Evolutionary conservation across 2,797 vertebrate species (phyloP).

Genomic region (Rhinoraja longicauda): DNA sequence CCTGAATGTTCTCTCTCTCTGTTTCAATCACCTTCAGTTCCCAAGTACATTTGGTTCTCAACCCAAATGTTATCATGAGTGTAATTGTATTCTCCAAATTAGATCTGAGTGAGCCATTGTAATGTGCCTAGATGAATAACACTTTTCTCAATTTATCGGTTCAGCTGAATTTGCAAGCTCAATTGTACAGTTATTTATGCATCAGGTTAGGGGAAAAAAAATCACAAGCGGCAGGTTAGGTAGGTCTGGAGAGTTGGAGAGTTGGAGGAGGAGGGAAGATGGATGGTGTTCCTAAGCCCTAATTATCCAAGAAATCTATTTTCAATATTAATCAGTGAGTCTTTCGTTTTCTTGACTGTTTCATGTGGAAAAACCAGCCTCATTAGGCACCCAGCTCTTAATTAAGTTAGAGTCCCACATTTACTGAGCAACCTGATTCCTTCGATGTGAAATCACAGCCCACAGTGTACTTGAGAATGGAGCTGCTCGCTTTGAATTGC

Average conservation of each 20-base stretch:
- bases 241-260: not conserved
- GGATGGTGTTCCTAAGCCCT: not conserved
- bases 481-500: not conserved
- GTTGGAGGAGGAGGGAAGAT: too few species aligned
- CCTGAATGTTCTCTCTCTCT: not conserved
- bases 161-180: not conserved
- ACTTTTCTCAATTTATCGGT: not conserved
- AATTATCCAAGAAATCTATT: not conserved
- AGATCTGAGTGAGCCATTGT: too few species aligned
- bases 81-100: not conserved
- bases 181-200: not conserved
- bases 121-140: not conserved
- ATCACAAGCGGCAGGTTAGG: not conserved
- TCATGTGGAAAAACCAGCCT: not conserved
- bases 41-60: not conserved
- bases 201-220: not conserved
- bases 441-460: not conserved
- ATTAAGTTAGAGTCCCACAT: not conserved
- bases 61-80: not conserved
- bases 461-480: not conserved
- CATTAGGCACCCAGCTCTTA: not conserved
- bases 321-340: not conserved
- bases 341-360: not conserved
- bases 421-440: not conserved
- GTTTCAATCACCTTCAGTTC: not conserved